Base-by-base conservation (phyloP, 23 tunicate species). In the Ciona savignyi region DNA sequence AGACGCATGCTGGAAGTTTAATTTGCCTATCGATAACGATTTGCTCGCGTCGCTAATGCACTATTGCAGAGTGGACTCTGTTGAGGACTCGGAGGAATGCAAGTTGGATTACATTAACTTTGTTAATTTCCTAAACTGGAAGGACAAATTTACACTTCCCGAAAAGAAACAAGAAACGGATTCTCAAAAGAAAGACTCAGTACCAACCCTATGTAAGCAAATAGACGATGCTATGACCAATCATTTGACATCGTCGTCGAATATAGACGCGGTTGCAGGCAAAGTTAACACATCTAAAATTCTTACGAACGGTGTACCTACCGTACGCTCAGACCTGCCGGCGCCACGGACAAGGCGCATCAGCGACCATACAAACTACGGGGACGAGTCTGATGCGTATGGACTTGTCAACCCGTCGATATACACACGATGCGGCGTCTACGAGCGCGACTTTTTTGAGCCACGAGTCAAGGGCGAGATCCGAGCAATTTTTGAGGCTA, bases 41-140 rank as follows among this genome's bases (percentile, higher is more conserved):
- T 75, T 84, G 66, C 73, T 91, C 4, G 29, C 34, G 22, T 68
- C 74, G 1, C 31, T 91, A 35, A 91, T 91, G 97, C 84, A 74
- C 11, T 85, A 85, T 51, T 91, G 97, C 66, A 73, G 74, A 21
- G 75, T 56, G 4, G 80, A 74, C 32, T 64, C 25, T n/a, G 61
- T 68, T 2, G 78, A 83, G 9, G 77, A 31, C 23, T 69, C 29
- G 2, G 65, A 74, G 56, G 64, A 78, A 2, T 85, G 82, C 62
- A 80, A 76, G 61, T 60, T 91, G 11, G 91, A 91, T 49, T 85
- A 91, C 62, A 74, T 51, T 2, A 80, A 91, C 49, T 91, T 91
- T 76, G 97, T 92, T 60, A 91, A 91, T 68, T 91, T 84, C 33
- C 60, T 91, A 22, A 91, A 91, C 83, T 91, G 97, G 97, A 72